These are phyloP conservation scores for Amyelois transitella DNA, from an alignment of 1,140 invertebrate genomes.

Conservation along the genomic window DNA sequence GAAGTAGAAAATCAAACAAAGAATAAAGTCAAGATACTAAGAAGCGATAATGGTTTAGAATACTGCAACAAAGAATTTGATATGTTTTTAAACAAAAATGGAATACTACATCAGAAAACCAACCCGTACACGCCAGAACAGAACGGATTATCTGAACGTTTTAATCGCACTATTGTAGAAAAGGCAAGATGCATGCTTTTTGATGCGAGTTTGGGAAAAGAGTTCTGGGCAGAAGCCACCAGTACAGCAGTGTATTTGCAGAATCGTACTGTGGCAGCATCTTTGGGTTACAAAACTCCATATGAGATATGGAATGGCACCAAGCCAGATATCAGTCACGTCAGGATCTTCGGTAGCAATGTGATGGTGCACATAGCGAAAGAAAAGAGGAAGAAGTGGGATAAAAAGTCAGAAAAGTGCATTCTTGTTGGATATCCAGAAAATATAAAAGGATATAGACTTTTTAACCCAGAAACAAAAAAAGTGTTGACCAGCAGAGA, in stretches of 20 bases:
- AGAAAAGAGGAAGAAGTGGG: conserved; percentile 18
- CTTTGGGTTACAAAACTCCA: conserved; percentile 29
- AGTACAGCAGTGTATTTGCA: conserved; percentile 7
- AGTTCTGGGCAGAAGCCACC: no score
- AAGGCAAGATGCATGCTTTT: conserved; percentile 7
- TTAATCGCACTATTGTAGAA: conserved; percentile 2
- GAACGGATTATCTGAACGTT: conserved; percentile 41
- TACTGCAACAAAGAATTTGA: conserved; percentile 6
- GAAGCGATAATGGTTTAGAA: no score
- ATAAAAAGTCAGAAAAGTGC: conserved; percentile 15
- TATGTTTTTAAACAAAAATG: conserved; percentile 1
- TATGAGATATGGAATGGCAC: conserved; percentile 36
- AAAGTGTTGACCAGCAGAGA: conserved; percentile 9
- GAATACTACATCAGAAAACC: conserved; percentile 15
- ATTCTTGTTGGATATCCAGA: conserved; percentile 44
- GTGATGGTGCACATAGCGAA: conserved; percentile 18
- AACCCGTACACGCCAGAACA: conserved; percentile 42
- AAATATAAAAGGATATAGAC: conserved; percentile 31
- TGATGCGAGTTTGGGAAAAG: no score
- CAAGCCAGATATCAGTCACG: conserved; percentile 32
- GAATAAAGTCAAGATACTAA: background rate
- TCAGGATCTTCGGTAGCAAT: conserved; percentile 34
- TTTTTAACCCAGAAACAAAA: conserved; percentile 30
- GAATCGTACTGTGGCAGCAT: background rate
- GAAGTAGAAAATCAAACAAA: background rate